phyloP scores from a whole-genome alignment of 2,797 vertebrate genomes.

The Meriones psammophilus region DNA sequence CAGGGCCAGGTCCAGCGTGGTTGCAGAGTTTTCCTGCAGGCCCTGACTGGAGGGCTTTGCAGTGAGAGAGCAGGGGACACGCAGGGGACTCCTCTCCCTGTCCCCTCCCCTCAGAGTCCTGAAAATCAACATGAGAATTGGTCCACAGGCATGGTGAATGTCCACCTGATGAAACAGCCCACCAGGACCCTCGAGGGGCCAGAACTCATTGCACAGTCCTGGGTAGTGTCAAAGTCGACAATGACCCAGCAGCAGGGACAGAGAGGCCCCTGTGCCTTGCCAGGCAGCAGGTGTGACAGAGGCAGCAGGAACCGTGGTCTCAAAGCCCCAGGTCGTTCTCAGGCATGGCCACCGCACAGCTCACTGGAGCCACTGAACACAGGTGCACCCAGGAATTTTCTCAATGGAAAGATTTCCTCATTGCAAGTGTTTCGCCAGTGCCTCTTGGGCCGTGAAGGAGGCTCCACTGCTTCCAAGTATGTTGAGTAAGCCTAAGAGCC shows the following conservation, averaged over 20 bases:
- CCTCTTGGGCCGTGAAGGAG: conserved; percentile 61
- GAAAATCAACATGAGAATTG: not conserved
- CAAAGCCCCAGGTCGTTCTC: not conserved
- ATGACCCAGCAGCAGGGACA: not conserved
- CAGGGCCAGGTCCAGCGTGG: not conserved
- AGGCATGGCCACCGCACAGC: not conserved
- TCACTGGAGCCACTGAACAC: not conserved
- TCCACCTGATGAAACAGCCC: not conserved
- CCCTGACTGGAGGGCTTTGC: not conserved
- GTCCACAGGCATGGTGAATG: not conserved
- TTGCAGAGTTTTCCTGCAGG: not conserved
- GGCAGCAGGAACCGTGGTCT: not conserved
- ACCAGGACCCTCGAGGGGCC: not conserved
- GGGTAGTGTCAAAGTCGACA: not conserved
- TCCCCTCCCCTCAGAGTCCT: not conserved
- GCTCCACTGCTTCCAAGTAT: conserved; percentile 75
- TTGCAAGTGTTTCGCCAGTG: conserved; percentile 65
- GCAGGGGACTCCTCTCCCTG: not conserved
- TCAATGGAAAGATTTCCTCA: conserved; percentile 72
- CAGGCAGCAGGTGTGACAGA: rapidly evolving
- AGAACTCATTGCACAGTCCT: not conserved
- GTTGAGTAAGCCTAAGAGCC: conserved; percentile 76
- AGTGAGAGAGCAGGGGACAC: not conserved
- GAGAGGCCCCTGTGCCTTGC: not conserved
- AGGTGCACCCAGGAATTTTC: not conserved